Percentiles rank a stretch among this genome's conserved stretches.
Evolutionary conservation across 2,888 invertebrate genomes (phyloP).

Genomic region (Ditula angustiorana): DNA sequence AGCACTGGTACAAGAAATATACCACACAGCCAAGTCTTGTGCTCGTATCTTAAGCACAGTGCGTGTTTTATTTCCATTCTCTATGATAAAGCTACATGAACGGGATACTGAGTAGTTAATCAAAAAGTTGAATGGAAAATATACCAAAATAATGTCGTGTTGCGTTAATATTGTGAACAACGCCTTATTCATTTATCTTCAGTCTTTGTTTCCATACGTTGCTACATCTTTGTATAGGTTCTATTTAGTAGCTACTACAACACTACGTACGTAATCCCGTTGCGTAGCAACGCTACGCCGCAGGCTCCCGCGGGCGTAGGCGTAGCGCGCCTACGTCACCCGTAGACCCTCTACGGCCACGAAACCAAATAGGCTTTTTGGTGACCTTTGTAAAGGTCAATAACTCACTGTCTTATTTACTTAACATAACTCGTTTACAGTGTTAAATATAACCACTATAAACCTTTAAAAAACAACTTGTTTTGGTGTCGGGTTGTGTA

Average conservation of each 20-base stretch:
- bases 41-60: too few species aligned
- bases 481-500: conserved; percentile 28
- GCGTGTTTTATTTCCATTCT: too few species aligned
- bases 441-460: conserved; percentile 16
- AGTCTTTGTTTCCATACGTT: neutral
- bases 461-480: conserved; percentile 15
- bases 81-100: too few species aligned
- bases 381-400: conserved; percentile 28
- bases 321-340: conserved; percentile 31
- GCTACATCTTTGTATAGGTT: neutral
- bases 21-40: too few species aligned
- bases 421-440: neutral
- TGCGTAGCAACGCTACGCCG: conserved; percentile 38
- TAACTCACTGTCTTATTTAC: neutral
- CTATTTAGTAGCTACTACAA: neutral
- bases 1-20: too few species aligned
- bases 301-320: conserved; percentile 36
- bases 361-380: conserved; percentile 8
- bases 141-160: too few species aligned
- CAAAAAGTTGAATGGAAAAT: too few species aligned
- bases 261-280: conserved; percentile 27
- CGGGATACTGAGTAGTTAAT: too few species aligned
- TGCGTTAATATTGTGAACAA: too few species aligned
- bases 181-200: too few species aligned
- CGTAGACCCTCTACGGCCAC: conserved; percentile 26